Conservation (phyloP, 1,140 invertebrate genomes). For the Temnothorax longispinosus region DNA sequence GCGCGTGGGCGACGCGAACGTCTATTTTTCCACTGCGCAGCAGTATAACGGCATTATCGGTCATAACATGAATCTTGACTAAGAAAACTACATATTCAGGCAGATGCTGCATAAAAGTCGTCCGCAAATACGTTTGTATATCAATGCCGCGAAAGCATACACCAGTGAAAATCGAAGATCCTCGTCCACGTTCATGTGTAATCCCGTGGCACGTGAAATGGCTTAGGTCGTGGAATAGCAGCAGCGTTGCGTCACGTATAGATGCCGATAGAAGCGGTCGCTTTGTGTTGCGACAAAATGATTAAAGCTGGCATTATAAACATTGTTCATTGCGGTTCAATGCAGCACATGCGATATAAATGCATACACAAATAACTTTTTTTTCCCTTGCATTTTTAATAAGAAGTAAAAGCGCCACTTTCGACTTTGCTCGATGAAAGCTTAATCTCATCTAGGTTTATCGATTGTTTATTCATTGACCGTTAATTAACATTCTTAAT, state of each 20-base stretch:
- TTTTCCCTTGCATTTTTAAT: neutral
- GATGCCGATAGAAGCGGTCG: neutral
- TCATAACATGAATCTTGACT: neutral
- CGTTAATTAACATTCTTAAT: neutral
- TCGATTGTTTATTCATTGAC: constrained; percentile 7
- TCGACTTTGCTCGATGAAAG: neutral
- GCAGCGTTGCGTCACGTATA: neutral
- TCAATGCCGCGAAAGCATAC: neutral
- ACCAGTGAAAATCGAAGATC: constrained; percentile 28
- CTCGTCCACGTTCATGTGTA: constrained; percentile 13
- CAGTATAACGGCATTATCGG: neutral
- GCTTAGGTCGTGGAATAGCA: neutral
- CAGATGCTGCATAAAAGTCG: constrained; percentile 14
- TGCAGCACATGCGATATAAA: neutral
- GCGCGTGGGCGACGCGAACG: neutral
- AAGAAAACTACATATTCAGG: constrained; percentile 8
- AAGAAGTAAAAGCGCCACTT: neutral
- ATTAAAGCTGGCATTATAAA: constrained; percentile 11
- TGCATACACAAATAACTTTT: neutral
- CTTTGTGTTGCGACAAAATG: neutral
- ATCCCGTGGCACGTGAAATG: neutral
- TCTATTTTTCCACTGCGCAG: constrained; percentile 3
- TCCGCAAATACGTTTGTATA: constrained; percentile 1
- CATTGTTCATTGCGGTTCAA: neutral
- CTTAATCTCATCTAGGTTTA: neutral